Evolutionary conservation across 2,888 invertebrate genomes (phyloP).

Genomic region (Trachelus tabidus): DNA sequence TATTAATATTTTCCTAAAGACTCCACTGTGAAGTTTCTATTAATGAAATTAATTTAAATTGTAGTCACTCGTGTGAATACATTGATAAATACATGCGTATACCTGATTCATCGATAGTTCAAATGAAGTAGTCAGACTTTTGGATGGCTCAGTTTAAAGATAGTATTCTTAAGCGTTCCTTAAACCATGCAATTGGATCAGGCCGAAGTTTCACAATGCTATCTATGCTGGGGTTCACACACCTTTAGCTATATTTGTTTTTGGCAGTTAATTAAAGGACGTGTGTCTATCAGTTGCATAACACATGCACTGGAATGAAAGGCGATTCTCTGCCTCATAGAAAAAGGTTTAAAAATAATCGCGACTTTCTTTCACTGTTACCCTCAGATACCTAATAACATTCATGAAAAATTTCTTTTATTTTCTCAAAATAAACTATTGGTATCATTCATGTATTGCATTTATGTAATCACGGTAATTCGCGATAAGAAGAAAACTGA

Average conservation of each 20-base stretch:
- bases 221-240: neutral
- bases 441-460: neutral
- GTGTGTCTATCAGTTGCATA: conserved; percentile 24
- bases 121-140: conserved; percentile 43
- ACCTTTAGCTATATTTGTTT: conserved; percentile 57
- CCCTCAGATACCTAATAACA: neutral
- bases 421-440: neutral
- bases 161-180: conserved; percentile 47
- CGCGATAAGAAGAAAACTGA: neutral
- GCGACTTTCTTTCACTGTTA: neutral
- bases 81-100: too few relatives aligned
- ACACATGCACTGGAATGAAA: conserved; percentile 10
- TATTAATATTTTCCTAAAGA: neutral
- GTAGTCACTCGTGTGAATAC: neutral
- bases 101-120: neutral
- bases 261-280: conserved; percentile 50
- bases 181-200: conserved; percentile 50
- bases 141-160: conserved; percentile 56
- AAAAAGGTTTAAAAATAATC: neutral
- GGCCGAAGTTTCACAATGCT: conserved; percentile 54
- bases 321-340: neutral
- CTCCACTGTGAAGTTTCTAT: neutral
- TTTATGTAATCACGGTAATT: neutral
- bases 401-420: neutral
- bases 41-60: neutral